Evolutionary conservation across 2,888 invertebrate genomes (phyloP), one percentile per base, ranked within the genome.

Genomic region (Euproctis similis): DNA sequence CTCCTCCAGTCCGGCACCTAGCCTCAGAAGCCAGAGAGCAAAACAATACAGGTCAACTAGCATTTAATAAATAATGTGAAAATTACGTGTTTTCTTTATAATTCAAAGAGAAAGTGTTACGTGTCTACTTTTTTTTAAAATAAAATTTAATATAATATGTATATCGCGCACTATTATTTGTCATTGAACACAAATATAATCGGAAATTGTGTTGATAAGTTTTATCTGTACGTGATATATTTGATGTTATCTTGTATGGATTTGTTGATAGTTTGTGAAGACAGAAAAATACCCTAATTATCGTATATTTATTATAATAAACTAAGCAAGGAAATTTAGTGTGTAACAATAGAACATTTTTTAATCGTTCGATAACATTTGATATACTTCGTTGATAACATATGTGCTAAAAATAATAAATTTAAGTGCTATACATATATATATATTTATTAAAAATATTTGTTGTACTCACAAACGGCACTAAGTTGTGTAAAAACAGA

Each of bases 11-110:
- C 85, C 82, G 6, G 78, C 82, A 7, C 85, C 86, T 43, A 86
- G 87, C 57, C 89, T 90, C 51, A 76, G 84, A 35, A 81, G 80
- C 53, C 84, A 84, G 46, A 64, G 82, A 31, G 67, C 75, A 55
- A 72, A 87, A 71, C 75, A 87, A 72, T 76, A 82, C 81, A 77
- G 86, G 85, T 78, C 63, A 53, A 27, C 33, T 22, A 39, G 39
- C 27, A 39, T 34, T 46, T 39, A 33, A 42, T 36, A 39, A 41
- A 21, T 36, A 40, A 40, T 27, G 34, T 43, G 33, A 33, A 29
- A 32, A 35, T 59, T 39, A 59, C 56, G 55, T 59, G 58, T 37
- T 41, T 31, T 32, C 30, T 34, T 35, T 37, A 39, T 26, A 32
- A 36, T 34, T 37, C 34, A 39, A 26, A 31, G 29, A 40, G 36